Conservation (phyloP, 2,888 invertebrate genomes). For the Sesamia inferens region DNA sequence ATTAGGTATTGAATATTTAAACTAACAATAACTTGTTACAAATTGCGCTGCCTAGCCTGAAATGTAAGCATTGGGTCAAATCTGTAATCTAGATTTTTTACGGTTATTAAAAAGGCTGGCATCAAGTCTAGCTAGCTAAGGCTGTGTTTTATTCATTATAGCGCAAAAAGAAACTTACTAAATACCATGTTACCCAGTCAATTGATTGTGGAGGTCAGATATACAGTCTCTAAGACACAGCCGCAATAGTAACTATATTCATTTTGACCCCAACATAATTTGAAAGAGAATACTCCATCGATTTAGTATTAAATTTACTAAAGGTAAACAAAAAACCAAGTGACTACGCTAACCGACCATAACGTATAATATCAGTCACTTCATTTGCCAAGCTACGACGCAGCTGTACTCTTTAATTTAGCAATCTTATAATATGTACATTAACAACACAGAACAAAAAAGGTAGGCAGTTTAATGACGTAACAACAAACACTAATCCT, state of each 20-base stretch:
- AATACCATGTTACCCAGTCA: not conserved
- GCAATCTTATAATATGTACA: no score
- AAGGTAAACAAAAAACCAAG: no score
- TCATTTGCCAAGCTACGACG: no score
- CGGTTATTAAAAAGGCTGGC: not conserved
- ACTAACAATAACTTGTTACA: not conserved
- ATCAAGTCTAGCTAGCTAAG: no score
- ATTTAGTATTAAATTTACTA: no score
- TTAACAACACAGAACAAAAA: not conserved
- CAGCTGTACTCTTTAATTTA: no score
- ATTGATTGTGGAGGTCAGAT: not conserved
- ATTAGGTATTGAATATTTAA: not conserved
- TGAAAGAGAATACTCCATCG: not conserved
- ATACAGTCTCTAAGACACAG: not conserved
- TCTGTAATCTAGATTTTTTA: slow-evolving; percentile 2
- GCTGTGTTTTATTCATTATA: not conserved
- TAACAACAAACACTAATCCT: not conserved
- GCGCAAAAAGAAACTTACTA: not conserved
- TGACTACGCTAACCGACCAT: no score
- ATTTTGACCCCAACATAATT: no score
- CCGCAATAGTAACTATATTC: not conserved
- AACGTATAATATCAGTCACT: no score
- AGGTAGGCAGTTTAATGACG: not conserved
- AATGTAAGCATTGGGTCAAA: slow-evolving; percentile 13
- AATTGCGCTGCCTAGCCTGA: slow-evolving; percentile 3